Evolutionary conservation across 2,797 vertebrate species (phyloP), one percentile per base, ranked within the genome.

Genomic region (Rhadinocentrus ornatus): DNA sequence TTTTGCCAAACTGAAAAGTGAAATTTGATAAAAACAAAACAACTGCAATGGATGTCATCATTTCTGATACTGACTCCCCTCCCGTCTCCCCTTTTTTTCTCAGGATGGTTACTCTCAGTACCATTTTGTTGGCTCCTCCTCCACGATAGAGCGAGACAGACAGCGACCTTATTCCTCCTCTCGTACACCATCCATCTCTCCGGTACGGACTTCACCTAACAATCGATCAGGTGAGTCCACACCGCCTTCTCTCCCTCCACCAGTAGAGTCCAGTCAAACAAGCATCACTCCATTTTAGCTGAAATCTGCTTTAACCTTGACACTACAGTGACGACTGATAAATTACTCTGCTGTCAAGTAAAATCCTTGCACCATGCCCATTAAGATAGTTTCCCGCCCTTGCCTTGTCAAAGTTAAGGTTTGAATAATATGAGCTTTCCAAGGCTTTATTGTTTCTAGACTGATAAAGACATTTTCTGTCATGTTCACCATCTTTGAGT

Each of bases 71-170:
- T 11, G n/a, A 13, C 56, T 50, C 20, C 2, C 55, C 4, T 50
- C 12, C 41, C 13, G 39, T 48, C 24, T 46, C 66, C 0, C 71
- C 57, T 6, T 12, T 2, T 27, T 32, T n/a, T 15, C 59, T 22
- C 93, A 99, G 97, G 98, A 99, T 0, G 98, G 97, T 83, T 99
- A 98, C 92, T 97, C 97, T 3, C 98, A 99, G 81, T 99, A 99
- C 92, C 97, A 99, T 92, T 99, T 99, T 66, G 95, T 99, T 84
- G 97, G 97, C 85, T 98, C 98, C 39, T 98, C 98, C 60, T 99
- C 97, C 64, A 99, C 98, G 32, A 99, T 99, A 90, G 98, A 99
- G 91, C 87, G 97, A 91, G 98, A 99, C 86, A 93, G 97, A 80
- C 97, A 99, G 93, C 94, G 98, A 80, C 98, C 98, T 29, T 99